Evolutionary conservation across 2,797 vertebrate species (phyloP).

Genomic region (Sciurus carolinensis): DNA sequence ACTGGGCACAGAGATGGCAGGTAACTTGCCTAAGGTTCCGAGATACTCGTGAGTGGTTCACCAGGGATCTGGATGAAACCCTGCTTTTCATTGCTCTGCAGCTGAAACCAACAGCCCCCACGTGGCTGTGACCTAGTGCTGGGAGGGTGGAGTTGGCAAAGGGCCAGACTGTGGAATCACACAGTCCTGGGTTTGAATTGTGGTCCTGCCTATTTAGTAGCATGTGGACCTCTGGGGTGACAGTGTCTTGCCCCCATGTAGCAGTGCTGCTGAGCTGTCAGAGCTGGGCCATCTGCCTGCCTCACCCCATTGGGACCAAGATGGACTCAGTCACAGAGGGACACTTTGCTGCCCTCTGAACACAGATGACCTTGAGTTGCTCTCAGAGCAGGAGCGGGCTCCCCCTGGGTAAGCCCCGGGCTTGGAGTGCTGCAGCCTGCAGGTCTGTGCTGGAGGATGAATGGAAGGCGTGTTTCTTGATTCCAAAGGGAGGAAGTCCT

Average conservation of each 20-base stretch:
- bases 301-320: not conserved
- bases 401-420: too few species aligned
- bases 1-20: not conserved
- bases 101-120: not conserved
- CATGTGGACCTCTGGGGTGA: fast-evolving
- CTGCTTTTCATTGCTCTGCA: not conserved
- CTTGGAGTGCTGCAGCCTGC: too few species aligned
- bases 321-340: not conserved
- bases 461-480: too few species aligned
- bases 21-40: fast-evolving
- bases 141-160: not conserved
- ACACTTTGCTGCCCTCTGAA: too few species aligned
- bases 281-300: too few species aligned
- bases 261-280: fast-evolving
- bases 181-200: not conserved
- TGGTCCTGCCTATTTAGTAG: not conserved
- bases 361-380: too few species aligned
- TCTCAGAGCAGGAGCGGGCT: too few species aligned
- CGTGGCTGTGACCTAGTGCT: fast-evolving
- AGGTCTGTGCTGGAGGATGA: too few species aligned
- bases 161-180: not conserved
- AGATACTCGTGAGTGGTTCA: not conserved
- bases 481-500: too few species aligned
- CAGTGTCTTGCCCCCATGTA: fast-evolving
- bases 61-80: not conserved